Percentiles rank a stretch among this genome's conserved stretches.
Conservation (phyloP, 2,888 invertebrate species). For the Thysanoteuthis rhombus region DNA sequence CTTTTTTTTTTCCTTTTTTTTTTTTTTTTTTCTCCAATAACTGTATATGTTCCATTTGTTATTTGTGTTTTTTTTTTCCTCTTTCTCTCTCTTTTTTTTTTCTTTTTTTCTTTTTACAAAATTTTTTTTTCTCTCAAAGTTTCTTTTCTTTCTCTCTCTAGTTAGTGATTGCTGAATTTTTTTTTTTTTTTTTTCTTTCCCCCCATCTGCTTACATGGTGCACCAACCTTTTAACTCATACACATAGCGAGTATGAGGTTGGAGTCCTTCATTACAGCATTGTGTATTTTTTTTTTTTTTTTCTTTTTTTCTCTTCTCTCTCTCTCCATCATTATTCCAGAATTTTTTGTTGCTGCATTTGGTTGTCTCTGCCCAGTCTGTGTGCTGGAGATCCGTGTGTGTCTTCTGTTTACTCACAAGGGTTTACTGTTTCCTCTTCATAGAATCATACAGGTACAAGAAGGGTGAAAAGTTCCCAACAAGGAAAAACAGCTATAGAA, state of each 20-base stretch:
- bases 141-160: background rate
- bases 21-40: too few species aligned
- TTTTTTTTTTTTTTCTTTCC: background rate
- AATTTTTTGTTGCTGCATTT: constrained; percentile 1
- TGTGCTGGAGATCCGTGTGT: constrained; percentile 12
- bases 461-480: constrained; percentile 12
- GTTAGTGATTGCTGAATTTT: background rate
- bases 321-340: constrained; percentile 1
- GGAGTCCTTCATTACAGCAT: background rate
- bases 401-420: background rate
- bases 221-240: background rate
- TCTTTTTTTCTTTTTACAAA: background rate
- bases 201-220: background rate
- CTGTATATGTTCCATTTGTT: background rate
- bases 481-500: background rate
- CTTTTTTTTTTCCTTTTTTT: background rate
- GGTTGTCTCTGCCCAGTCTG: constrained; percentile 16
- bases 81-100: background rate
- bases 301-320: background rate
- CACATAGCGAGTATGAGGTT: background rate
- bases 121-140: background rate
- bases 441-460: background rate
- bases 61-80: background rate
- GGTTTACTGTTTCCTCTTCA: background rate
- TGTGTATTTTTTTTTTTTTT: background rate